phyloP scores from a whole-genome alignment of 1,140 invertebrate genomes.

The Anoplophora glabripennis region DNA sequence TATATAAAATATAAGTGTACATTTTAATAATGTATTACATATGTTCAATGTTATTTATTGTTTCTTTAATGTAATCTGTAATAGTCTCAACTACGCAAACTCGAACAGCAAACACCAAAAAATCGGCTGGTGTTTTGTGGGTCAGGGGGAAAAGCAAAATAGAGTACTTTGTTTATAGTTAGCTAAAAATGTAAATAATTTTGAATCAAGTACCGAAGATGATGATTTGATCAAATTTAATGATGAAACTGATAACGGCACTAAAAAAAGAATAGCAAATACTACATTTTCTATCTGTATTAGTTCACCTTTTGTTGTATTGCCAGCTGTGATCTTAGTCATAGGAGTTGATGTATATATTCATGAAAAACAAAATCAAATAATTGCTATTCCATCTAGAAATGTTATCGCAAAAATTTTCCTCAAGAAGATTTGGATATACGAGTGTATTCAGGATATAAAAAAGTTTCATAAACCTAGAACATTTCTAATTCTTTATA shows the following conservation, averaged over 20 bases:
- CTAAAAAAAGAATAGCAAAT: background rate
- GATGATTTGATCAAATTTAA: background rate
- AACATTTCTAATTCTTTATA: constrained; percentile 36
- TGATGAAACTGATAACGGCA: background rate
- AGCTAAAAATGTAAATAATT: no score
- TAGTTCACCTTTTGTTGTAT: background rate
- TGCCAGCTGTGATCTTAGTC: background rate
- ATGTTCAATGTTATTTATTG: no score
- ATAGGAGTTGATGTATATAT: background rate
- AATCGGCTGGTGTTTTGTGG: no score
- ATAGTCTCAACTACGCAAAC: no score
- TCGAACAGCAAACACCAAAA: no score
- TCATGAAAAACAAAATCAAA: background rate
- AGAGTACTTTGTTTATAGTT: no score
- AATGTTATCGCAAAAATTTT: constrained; percentile 25
- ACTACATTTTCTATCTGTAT: background rate
- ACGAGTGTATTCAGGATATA: constrained; percentile 29
- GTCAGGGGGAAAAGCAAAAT: no score
- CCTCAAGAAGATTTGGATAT: constrained; percentile 28
- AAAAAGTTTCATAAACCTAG: constrained; percentile 27
- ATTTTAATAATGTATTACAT: no score
- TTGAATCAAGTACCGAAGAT: no score
- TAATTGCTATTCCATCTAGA: background rate
- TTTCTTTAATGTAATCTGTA: no score
- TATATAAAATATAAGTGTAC: no score